These are phyloP conservation scores for Procavia capensis DNA, from an alignment of 2,113 vertebrate genomes.

Conservation along the genomic window DNA sequence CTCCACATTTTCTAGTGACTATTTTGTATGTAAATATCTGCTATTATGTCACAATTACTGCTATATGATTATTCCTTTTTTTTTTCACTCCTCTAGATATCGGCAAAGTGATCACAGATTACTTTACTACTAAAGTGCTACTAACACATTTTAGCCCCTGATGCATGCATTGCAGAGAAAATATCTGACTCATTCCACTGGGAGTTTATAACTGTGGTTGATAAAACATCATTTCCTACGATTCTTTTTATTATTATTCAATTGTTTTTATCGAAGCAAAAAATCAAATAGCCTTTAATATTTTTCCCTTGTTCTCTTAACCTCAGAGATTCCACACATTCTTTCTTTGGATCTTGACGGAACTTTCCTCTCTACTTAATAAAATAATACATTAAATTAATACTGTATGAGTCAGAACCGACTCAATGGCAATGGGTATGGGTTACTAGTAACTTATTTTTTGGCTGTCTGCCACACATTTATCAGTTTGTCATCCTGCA, in stretches of 20 bases:
- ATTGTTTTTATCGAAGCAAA: background rate
- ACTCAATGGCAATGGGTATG: too few species aligned
- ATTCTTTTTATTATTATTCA: background rate
- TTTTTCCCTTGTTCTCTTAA: background rate
- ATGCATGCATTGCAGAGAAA: conserved; percentile 41
- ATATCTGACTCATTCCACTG: background rate
- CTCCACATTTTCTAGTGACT: background rate
- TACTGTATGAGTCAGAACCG: too few species aligned
- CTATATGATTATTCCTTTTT: background rate
- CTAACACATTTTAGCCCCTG: conserved; percentile 5
- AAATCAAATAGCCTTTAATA: background rate
- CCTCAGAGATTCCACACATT: background rate
- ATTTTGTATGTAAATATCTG: conserved; percentile 2
- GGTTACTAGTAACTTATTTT: background rate
- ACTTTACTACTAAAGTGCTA: conserved; percentile 4
- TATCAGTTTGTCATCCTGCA: too few species aligned
- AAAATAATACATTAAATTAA: background rate
- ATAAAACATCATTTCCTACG: background rate
- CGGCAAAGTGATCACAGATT: background rate
- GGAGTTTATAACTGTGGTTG: conserved; percentile 26
- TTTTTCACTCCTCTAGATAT: background rate
- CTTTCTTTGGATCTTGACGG: background rate
- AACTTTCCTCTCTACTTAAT: background rate
- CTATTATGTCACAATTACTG: background rate
- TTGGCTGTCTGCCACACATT: too few species aligned